Evolutionary conservation across 2,797 vertebrate genomes (phyloP).

Genomic region (Monodelphis domestica): DNA sequence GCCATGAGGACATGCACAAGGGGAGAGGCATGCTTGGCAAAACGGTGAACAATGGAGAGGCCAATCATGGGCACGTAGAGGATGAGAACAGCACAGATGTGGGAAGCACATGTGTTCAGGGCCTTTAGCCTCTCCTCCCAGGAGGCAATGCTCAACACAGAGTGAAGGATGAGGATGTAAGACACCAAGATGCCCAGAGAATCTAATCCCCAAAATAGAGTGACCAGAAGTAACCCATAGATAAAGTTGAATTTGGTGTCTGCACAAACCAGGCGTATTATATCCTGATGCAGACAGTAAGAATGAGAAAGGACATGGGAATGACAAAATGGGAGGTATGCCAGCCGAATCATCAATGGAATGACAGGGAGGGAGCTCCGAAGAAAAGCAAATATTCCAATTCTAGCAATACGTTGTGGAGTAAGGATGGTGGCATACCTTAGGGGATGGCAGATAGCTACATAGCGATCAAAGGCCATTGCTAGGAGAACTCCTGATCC

Average conservation of each 20-base stretch:
- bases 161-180: background rate
- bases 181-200: background rate
- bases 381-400: background rate
- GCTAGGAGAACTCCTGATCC: conserved; percentile 50
- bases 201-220: conserved; percentile 33
- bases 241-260: conserved; percentile 63
- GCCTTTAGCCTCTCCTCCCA: background rate
- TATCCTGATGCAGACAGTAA: background rate
- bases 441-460: conserved; percentile 29
- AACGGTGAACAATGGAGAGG: conserved; percentile 70
- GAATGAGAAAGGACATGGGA: background rate
- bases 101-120: conserved; percentile 46
- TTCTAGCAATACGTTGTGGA: background rate
- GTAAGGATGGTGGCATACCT: conserved; percentile 12
- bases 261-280: conserved; percentile 68
- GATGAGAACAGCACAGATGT: conserved; percentile 23
- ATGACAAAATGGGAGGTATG: background rate
- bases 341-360: background rate
- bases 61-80: conserved; percentile 30
- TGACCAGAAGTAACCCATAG: conserved; percentile 45
- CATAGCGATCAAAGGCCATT: conserved; percentile 57
- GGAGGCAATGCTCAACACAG: background rate
- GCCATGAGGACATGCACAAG: background rate
- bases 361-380: background rate
- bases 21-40: conserved; percentile 59